Evolutionary conservation across 2,797 vertebrate genomes (phyloP), one percentile per base, ranked within the genome.

Genomic region (Scolopax rusticola): DNA sequence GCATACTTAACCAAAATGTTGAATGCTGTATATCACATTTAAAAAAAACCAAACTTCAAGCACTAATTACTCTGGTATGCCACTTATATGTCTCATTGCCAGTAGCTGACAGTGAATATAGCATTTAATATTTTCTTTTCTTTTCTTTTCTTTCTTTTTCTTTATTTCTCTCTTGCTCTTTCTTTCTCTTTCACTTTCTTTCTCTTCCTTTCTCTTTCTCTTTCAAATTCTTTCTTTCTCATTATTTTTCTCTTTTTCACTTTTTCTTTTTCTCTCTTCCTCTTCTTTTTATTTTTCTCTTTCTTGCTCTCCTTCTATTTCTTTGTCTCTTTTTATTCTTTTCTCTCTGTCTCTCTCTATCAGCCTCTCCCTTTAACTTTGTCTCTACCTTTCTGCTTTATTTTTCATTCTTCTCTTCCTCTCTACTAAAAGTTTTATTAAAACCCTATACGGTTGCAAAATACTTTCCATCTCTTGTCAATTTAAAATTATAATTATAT

Each of bases 1-100:
- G 48, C 65, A 90, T 91, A 97, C 92, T 93, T 97, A 97, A 94
- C 87, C 84, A 95, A 95, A 95, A 94, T 91, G 88, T 78, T 90
- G 50, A 93, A 92, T 88, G 63, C 43, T 93, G 71, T 88, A 78
- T 80, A 94, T 94, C 74, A 85, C 41, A 71, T 94, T 93, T 93
- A 3, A 67, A 51, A 80, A 94, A 96, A 38, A n/a, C 8, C 36
- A 36, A 36, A 36, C 11, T 32, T 69, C 69, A 73, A 80, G 48
- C 57, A 65, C 33, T 96, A 95, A 97, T 97, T 97, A 95, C 71
- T 95, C 84, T 96, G 92, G 73, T 97, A 96, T 97, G 89, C 70
- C 82, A 94, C 83, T 97, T 93, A 92, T n/a, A 88, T 74, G 76
- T 43, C 61, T 76, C 63, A 90, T 82, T 96, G 70, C 32, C 68